Evolutionary conservation across 2,113 vertebrate species (phyloP), one percentile per base, ranked within the genome.

Genomic region (Cryptotis parvus): DNA sequence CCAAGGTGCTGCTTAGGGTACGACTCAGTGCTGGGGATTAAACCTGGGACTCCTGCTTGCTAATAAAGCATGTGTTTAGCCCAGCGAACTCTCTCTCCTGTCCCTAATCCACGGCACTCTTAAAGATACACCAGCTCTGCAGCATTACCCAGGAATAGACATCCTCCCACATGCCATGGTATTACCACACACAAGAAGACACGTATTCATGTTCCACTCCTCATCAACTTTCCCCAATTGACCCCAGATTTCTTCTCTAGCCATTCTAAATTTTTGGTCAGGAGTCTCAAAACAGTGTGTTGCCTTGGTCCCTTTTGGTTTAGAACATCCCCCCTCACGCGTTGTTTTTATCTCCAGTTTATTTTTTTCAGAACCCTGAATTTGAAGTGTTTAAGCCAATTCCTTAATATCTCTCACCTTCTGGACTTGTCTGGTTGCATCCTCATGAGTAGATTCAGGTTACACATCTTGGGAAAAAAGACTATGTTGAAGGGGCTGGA

Each of bases 301-400:
- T n/a, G 43, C n/a, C 6, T 81, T 84, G 45, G 27, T 18, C 33
- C 66, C 26, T 77, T 87, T 81, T 11, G 9, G 63, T 81, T 76
- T 85, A 61, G 20, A 90, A 69, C 16, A 20, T 26, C 58, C 8
- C 8, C 18, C 31, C 61, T 75, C 15, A 5, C 15, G 11, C 37
- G 90, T 65, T 68, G 49, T 31, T 82, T 83, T 68, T 49, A 52
- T 82, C 78, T 90, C 26, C 81, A 22, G 55, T 65, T 65, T 29
- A 16, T 5, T 8, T 29, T n/a, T 2, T 20, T 45, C 24, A 66
- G 18, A 58, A 72, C 29, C 14, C 41, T 22, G 15, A 89, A 58
- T 33, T 87, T 66, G 10, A 91, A 84, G 29, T 14, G 10, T 58
- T 93, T 41, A 5, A 58, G 61, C 61, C 39, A 39, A 61, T 89